phyloP scores from a whole-genome alignment of 2,888 invertebrate species.

The Bruchidius siliquastri region DNA sequence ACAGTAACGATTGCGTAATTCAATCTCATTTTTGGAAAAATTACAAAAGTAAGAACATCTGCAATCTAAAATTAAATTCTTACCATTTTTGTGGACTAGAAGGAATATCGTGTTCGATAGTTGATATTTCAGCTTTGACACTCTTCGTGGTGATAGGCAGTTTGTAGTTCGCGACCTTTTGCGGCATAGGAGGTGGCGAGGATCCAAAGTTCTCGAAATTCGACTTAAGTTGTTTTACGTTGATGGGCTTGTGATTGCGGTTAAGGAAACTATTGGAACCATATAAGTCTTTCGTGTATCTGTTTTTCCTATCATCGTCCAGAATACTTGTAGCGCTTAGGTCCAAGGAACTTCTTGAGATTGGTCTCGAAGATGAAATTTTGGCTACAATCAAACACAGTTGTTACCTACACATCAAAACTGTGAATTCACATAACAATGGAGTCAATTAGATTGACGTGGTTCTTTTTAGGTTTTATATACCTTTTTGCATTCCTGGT shows the following conservation, averaged over 20 bases:
- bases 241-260: slow-evolving; percentile 31
- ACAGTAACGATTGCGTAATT: too few relatives aligned
- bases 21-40: too few relatives aligned
- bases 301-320: slow-evolving; percentile 10
- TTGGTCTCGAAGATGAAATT: slow-evolving; percentile 3
- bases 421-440: too few relatives aligned
- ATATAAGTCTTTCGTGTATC: slow-evolving; percentile 9
- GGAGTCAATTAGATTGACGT: too few relatives aligned
- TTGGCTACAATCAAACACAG: background rate
- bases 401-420: background rate
- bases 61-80: too few relatives aligned
- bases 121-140: slow-evolving; percentile 20
- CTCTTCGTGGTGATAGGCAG: slow-evolving; percentile 20
- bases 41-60: too few relatives aligned
- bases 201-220: slow-evolving; percentile 50
- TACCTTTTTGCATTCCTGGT: too few relatives aligned
- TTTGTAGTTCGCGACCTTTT: slow-evolving; percentile 20
- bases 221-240: slow-evolving; percentile 56
- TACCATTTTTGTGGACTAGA: background rate
- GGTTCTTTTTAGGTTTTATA: too few relatives aligned
- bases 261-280: slow-evolving; percentile 9
- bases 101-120: slow-evolving; percentile 10
- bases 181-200: slow-evolving; percentile 19
- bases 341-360: slow-evolving; percentile 6
- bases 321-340: background rate